Evolutionary conservation across 2,888 invertebrate species (phyloP).

Genomic region (Mimachlamys varia): DNA sequence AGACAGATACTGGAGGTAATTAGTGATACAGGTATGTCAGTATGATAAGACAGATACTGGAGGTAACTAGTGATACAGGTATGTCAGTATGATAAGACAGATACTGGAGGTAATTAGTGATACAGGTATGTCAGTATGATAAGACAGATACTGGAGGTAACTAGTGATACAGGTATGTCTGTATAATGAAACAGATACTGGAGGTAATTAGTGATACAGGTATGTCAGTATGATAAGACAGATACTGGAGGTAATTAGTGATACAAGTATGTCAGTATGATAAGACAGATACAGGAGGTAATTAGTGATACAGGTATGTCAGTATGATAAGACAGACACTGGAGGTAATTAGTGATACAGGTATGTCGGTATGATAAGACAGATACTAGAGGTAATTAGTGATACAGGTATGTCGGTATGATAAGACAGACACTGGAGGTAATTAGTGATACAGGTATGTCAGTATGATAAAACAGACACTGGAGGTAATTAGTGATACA

Average conservation of each 20-base stretch:
- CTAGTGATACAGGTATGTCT: not conserved
- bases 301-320: no score
- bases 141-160: not conserved
- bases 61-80: not conserved
- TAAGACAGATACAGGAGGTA: no score
- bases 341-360: not conserved
- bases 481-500: not conserved
- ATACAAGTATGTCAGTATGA: no score
- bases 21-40: not conserved
- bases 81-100: not conserved
- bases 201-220: not conserved
- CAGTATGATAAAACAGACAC: not conserved
- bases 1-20: not conserved
- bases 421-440: not conserved
- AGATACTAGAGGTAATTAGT: not conserved
- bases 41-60: not conserved
- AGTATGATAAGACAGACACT: no score
- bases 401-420: conserved; percentile 14
- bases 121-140: not conserved
- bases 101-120: not conserved
- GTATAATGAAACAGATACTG: not conserved
- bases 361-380: not conserved
- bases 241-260: no score
- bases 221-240: not conserved
- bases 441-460: not conserved